Conservation (phyloP, 2,888 invertebrate species). For the Nomada flava region DNA sequence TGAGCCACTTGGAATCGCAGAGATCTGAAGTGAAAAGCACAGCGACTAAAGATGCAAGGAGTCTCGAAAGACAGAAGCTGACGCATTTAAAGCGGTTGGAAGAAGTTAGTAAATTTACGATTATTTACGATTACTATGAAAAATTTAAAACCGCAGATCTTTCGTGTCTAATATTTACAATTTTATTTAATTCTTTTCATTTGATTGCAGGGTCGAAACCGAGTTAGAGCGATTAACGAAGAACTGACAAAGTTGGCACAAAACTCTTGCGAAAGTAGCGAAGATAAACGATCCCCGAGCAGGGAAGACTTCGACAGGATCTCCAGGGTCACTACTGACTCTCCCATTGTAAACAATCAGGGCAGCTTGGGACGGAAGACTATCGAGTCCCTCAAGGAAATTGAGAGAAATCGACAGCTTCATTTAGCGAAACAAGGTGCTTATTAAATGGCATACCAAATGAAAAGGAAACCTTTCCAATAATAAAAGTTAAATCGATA, state of each 20-base stretch:
- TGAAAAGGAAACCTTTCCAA: no score
- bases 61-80: conserved; percentile 88
- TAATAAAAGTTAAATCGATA: no score
- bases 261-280: conserved; percentile 75
- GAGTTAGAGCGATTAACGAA: conserved; percentile 88
- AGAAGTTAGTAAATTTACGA: conserved; percentile 83
- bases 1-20: conserved; percentile 89
- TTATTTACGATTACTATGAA: neutral
- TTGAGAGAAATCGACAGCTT: conserved; percentile 93
- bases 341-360: conserved; percentile 89
- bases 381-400: conserved; percentile 94
- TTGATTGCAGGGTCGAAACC: conserved; percentile 85
- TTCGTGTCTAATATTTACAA: neutral
- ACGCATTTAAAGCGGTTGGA: conserved; percentile 87
- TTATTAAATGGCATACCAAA: neutral
- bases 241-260: conserved; percentile 85
- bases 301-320: conserved; percentile 95
- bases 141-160: neutral
- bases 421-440: conserved; percentile 96
- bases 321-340: conserved; percentile 94
- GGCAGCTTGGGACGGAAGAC: conserved; percentile 91
- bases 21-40: conserved; percentile 88
- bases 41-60: conserved; percentile 89
- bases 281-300: conserved; percentile 87
- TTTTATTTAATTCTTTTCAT: neutral